Conservation (phyloP, 2,113 vertebrate species). For the Puffinus mauretanicus region DNA sequence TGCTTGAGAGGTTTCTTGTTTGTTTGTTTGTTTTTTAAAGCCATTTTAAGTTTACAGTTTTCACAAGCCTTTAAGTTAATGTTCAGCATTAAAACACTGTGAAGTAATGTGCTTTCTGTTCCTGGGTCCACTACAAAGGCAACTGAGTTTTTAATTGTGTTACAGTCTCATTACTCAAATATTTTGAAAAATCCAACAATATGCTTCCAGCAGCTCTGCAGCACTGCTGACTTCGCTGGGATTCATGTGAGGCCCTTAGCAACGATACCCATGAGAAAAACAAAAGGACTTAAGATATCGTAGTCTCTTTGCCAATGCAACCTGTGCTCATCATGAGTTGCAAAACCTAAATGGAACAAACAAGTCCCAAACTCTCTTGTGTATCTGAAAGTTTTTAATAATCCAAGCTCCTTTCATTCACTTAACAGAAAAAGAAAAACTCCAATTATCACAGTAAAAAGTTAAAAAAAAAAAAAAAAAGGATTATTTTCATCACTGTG, state of each 20-base stretch:
- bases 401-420: background rate
- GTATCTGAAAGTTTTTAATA: background rate
- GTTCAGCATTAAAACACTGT: background rate
- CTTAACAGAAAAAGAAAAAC: background rate
- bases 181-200: background rate
- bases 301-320: background rate
- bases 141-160: background rate
- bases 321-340: background rate
- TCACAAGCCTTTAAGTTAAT: background rate
- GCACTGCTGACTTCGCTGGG: background rate
- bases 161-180: background rate
- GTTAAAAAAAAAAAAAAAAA: fast-evolving
- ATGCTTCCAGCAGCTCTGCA: background rate
- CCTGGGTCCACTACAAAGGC: background rate
- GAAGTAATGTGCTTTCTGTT: background rate
- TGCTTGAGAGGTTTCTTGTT: background rate
- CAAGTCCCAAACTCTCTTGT: background rate
- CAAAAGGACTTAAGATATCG: background rate
- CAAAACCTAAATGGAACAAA: background rate
- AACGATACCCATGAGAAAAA: background rate
- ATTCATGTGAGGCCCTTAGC: background rate
- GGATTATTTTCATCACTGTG: background rate
- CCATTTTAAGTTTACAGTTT: background rate
- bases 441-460: background rate
- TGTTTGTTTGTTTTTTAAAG: background rate